Evolutionary conservation across 92 coral and sea anemone species (phyloP), one percentile per base, ranked within the genome.

Genomic region (Hydrozoanthus gracilis): DNA sequence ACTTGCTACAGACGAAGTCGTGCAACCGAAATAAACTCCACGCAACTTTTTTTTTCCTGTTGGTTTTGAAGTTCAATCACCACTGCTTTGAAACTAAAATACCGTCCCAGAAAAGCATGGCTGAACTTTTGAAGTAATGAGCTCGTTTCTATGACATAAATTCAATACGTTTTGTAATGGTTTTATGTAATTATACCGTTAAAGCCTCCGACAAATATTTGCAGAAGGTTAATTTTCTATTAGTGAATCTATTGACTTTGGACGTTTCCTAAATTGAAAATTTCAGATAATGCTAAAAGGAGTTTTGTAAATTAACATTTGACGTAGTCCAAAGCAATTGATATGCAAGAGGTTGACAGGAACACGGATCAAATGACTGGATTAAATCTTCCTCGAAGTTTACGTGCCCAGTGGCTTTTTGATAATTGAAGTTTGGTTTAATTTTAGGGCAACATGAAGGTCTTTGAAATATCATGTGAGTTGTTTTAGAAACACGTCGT

Each of bases 251-350:
- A 80, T 80, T 80, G 85, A 80, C 85, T 80, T 80, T 16, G 75
- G 75, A 62, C 85, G 85, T 80, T 80, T 66, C 75, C 16, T 65
- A 80, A 80, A 80, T 80, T 80, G 85, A 80, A 80, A 80, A 64
- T 80, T 66, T 80, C 75, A 80, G 66, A 80, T 80, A 80, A 80
- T 80, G 85, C 64, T 80, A 80, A 80, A 80, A 80, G 48, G 85
- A 68, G 85, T 80, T 80, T 80, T 80, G 85, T 80, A 80, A 80
- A 80, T 80, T 80, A 80, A 80, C 74, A 80, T 80, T 80, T 80
- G 85, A 80, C 85, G 48, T 9, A 80, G 85, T 80, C 74, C 50
- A 66, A 80, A 80, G 85, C 85, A 80, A 80, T n/a, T n/a, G n/a
- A n/a, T 80, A 80, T 64, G 85, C 58, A 2, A 65, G 50, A 80